Evolutionary conservation across 1,140 invertebrate genomes (phyloP).

Genomic region (Ostrea edulis): DNA sequence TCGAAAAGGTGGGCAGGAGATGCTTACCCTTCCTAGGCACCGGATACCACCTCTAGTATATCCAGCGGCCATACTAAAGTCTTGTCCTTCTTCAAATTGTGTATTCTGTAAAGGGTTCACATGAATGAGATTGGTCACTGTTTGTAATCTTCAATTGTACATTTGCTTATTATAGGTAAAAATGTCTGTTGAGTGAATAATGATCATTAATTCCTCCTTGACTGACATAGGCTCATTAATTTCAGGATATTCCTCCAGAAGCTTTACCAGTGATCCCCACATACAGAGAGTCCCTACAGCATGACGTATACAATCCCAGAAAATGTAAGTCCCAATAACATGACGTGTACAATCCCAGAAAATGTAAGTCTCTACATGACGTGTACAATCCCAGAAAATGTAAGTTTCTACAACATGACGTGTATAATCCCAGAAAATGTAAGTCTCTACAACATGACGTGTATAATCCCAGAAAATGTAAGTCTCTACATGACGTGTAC

Average conservation of each 20-base stretch:
- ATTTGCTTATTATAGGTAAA: no score
- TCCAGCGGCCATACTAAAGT: no score
- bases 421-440: neutral
- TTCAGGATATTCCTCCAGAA: constrained; percentile 7
- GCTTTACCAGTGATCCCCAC: neutral
- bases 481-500: no score
- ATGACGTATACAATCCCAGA: constrained; percentile 7
- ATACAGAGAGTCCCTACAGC: neutral
- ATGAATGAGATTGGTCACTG: no score
- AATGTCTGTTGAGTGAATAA: neutral
- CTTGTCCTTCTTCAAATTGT: no score
- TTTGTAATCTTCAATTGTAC: no score
- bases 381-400: constrained; percentile 23
- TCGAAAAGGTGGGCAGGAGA: neutral
- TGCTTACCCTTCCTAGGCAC: neutral
- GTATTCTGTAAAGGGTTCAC: no score
- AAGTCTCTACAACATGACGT: neutral
- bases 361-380: neutral
- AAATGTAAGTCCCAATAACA: neutral
- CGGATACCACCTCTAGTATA: no score
- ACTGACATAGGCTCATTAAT: neutral
- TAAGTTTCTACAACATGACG: neutral
- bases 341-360: neutral
- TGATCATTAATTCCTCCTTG: no score
- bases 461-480: no score